Evolutionary conservation across 2,797 vertebrate species (phyloP), one percentile per base, ranked within the genome.

Genomic region (Myioborus melanocephalus): DNA sequence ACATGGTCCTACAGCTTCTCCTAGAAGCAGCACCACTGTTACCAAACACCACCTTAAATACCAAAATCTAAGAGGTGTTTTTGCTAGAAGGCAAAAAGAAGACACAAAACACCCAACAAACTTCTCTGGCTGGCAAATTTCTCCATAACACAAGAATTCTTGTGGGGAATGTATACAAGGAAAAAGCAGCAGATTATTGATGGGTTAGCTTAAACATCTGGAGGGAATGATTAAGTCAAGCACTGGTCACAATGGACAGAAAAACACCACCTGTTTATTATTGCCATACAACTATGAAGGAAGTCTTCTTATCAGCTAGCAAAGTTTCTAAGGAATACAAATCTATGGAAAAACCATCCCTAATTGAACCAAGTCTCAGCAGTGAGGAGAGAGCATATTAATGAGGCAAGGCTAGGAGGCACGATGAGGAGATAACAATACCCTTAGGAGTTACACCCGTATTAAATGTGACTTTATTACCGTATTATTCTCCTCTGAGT

Each of bases 341-440:
- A 73, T 44, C 90, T 93, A 91, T 35, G 87, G 97, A 97, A 98
- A 98, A 98, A 94, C 68, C 92, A 98, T 95, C 89, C 69, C 89
- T 91, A 71, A 89, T 63, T 72, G 85, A 96, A 97, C 89, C 79
- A 93, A 96, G 94, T 56, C 80, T 85, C 91, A 92, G 94, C 91
- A 92, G 96, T 75, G 77, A 97, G 63, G 84, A 96, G 94, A 92
- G 37, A 88, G 94, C 90, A 50, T 97, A 94, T 96, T 96, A 98
- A 98, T 94, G 93, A 93, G 83, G 92, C 81, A 96, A 95, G 73
- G 81, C 80, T 86, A 90, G 87, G 95, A 97, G 95, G 86, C 69
- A 82, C 0, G 55, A 96, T 96, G 93, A 96, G n/a, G 26, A 84
- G 97, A 97, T 97, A 98, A 96, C 93, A 97, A 89, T 93, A 86